Conservation (phyloP, 2,113 vertebrate genomes). For the Eublepharis macularius region DNA sequence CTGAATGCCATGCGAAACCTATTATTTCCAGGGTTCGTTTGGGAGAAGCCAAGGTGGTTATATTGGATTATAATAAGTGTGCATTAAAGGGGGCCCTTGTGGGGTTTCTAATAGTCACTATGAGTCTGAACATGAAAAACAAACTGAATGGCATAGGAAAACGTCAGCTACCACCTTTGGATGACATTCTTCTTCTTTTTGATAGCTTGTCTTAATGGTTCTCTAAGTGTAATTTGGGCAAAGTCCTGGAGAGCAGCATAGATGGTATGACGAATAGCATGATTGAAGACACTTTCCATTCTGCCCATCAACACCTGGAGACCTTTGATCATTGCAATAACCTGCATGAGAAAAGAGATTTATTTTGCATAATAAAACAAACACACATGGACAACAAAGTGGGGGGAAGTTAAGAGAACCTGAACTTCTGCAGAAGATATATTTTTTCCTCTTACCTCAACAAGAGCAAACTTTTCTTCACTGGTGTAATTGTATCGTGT, state of each 20-base stretch:
- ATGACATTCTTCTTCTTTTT: constrained; percentile 91
- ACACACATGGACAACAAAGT: not conserved
- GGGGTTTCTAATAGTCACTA: not conserved
- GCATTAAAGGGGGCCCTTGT: not conserved
- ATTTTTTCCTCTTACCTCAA: constrained; percentile 77
- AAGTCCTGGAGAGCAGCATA: constrained; percentile 89
- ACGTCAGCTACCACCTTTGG: constrained; percentile 76
- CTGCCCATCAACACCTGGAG: constrained; percentile 89
- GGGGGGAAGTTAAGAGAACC: not conserved
- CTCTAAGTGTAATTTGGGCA: constrained; percentile 84
- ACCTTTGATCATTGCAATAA: constrained; percentile 91
- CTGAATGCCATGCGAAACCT: not conserved
- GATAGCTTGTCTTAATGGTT: constrained; percentile 87
- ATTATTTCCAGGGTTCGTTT: not conserved
- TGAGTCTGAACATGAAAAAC: not conserved
- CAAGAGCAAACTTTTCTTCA: constrained; percentile 89
- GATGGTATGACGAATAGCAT: constrained; percentile 89
- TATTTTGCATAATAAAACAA: not conserved
- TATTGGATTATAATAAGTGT: not conserved
- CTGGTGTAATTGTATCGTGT: constrained; percentile 90
- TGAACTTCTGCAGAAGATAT: not conserved
- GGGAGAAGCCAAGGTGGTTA: not conserved
- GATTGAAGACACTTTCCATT: constrained; percentile 92
- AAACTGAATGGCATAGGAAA: not conserved
- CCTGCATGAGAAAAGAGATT: constrained; percentile 60